These are phyloP conservation scores for Asbolus verrucosus DNA, from an alignment of 1,140 invertebrate species.

Conservation along the genomic window DNA sequence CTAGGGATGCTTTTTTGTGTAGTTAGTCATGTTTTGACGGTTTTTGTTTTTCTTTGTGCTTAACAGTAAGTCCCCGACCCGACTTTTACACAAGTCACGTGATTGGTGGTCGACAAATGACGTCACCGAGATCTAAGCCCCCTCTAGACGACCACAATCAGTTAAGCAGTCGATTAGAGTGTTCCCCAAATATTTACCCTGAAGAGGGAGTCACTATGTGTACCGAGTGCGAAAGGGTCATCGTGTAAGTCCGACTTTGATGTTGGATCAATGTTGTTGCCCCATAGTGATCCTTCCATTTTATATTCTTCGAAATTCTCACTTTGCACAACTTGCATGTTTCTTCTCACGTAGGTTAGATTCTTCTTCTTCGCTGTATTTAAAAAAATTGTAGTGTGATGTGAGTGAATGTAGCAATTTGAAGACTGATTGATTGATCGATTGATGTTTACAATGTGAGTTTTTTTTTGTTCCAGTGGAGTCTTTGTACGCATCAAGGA, in stretches of 20 bases:
- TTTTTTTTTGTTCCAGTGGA: slow-evolving; percentile 81
- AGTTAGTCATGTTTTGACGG: slow-evolving; percentile 27
- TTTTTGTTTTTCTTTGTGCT: slow-evolving; percentile 23
- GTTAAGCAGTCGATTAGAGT: slow-evolving; percentile 63
- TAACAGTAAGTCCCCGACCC: slow-evolving; percentile 26
- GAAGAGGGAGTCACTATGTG: slow-evolving; percentile 73
- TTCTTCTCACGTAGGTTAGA: neutral
- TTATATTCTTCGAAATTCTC: neutral
- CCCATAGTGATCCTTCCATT: slow-evolving; percentile 16
- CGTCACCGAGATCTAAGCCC: slow-evolving; percentile 48
- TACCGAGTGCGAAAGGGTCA: slow-evolving; percentile 78
- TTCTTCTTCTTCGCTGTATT: neutral
- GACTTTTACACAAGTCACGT: slow-evolving; percentile 16
- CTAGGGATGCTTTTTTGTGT: slow-evolving; percentile 23
- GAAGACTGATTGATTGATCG: no score
- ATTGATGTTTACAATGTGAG: no score
- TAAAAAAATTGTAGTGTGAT: slow-evolving; percentile 12
- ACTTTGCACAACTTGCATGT: neutral
- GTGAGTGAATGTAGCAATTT: neutral
- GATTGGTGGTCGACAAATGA: slow-evolving; percentile 32
- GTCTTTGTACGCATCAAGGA: slow-evolving; percentile 97
- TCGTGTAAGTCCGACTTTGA: slow-evolving; percentile 78
- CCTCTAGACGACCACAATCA: slow-evolving; percentile 63
- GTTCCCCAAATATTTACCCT: slow-evolving; percentile 42
- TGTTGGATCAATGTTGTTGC: slow-evolving; percentile 61